A percentile compares a stretch with the other conserved stretches of the same genome.
phyloP scores from a whole-genome alignment of 2,797 vertebrate genomes.

The Chaetophractus vellerosus region DNA sequence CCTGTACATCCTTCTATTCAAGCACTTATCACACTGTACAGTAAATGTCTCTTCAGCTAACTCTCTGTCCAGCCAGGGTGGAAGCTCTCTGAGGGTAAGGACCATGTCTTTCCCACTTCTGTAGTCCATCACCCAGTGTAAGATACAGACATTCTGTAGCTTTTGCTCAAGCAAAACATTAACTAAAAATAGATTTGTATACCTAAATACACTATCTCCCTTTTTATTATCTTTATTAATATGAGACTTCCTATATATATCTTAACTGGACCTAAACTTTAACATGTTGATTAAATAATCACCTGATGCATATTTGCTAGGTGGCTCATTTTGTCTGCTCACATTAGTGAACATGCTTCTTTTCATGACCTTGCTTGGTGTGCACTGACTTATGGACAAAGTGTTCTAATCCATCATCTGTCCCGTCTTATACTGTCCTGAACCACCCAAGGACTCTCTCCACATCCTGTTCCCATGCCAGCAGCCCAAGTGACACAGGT shows the following conservation, averaged over 20 bases:
- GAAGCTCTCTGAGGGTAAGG: not conserved
- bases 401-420: not conserved
- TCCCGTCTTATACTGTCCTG: not conserved
- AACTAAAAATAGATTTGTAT: slow-evolving; percentile 17
- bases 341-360: not conserved
- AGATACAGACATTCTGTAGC: not conserved
- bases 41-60: not conserved
- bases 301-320: not conserved
- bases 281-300: slow-evolving; percentile 8
- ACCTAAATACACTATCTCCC: not conserved
- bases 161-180: slow-evolving; percentile 1
- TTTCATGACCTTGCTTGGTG: not conserved
- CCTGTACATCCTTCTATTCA: not conserved
- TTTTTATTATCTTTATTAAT: slow-evolving; percentile 9
- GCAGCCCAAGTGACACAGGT: not conserved
- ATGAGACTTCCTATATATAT: not conserved
- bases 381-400: not conserved
- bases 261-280: not conserved
- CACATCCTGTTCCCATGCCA: not conserved
- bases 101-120: not conserved
- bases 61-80: not conserved
- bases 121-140: not conserved
- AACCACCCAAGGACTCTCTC: not conserved
- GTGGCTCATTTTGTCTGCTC: not conserved
- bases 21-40: not conserved